Base-by-base conservation (phyloP, 2,113 vertebrate species). In the Madoqua kirkii region DNA sequence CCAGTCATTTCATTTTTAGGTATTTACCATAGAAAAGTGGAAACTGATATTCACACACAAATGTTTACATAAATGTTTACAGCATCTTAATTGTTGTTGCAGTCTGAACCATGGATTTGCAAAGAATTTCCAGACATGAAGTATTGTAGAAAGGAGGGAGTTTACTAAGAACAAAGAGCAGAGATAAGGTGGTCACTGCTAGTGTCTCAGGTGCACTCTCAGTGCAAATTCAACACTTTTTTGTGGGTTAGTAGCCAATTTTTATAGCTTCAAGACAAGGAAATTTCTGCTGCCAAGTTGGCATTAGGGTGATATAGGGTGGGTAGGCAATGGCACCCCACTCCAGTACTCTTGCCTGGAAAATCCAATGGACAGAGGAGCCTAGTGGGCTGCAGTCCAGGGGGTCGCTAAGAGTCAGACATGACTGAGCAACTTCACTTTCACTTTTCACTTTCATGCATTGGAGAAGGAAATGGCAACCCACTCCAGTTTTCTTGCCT, bases 101-200 rank as follows among this genome's bases (percentile, higher is more conserved):
- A 40, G 19, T 6, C 6, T 43, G 12, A 76, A 76, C 4, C 9
- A 7, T 14, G 12, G 36, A 6, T 76, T 76, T 43, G 36, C 21
- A 76, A 76, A 76, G 36, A 27, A 43, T 27, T 43, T 76, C 6
- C 11, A 43, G 12, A 76, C 36, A 43, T 0, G 0, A 23, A 43
- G 0, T 76, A 43, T 3, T 43, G 11, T 3, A 76, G 23, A 43
- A 74, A 76, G 0, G 71, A 76, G 23, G 21, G 5, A 27, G 36
- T 0, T 74, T 76, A 27, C 3, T 76, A 43, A 76, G 11, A 76
- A 76, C 71, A 43, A 76, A 43, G 6, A 43, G 3, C 36, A 76
- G 11, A 76, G 71, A 43, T 14, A 14, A 13, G 0, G 12, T 27
- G 71, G 36, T 1, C 36, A 76, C 23, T 76, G 10, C n/a, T 23